These are phyloP conservation scores for Electrophaes corylata DNA, from an alignment of 2,888 invertebrate genomes.

Conservation along the genomic window DNA sequence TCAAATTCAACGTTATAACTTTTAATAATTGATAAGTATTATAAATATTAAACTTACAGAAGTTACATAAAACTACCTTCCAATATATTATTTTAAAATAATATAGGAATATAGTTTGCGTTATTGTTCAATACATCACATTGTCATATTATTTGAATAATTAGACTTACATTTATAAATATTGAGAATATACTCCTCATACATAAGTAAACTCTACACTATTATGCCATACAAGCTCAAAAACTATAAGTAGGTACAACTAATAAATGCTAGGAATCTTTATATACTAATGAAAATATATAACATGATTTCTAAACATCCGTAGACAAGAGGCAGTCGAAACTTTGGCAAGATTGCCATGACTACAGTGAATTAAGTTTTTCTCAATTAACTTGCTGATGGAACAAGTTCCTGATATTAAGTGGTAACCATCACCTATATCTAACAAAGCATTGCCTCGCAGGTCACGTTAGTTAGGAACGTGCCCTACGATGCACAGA, in stretches of 20 bases:
- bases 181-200: conserved; percentile 22
- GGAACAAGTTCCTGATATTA: too few species aligned
- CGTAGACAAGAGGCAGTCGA: conserved; percentile 3
- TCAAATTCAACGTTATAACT: conserved; percentile 24
- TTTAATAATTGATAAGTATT: conserved; percentile 26
- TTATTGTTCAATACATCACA: conserved; percentile 40
- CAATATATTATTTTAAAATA: neutral
- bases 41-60: conserved; percentile 3
- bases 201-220: conserved; percentile 7
- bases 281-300: conserved; percentile 1
- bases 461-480: too few species aligned
- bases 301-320: conserved; percentile 10
- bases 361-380: neutral
- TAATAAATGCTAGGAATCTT: conserved; percentile 14
- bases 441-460: too few species aligned
- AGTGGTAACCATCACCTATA: too few species aligned
- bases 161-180: conserved; percentile 12
- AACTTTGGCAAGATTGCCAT: neutral
- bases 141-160: conserved; percentile 24
- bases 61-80: neutral
- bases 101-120: conserved; percentile 14
- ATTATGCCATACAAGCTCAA: conserved; percentile 20
- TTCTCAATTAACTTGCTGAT: too few species aligned
- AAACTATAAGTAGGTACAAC: conserved; percentile 16
- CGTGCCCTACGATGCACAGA: too few species aligned